Evolutionary conservation across 2,888 invertebrate genomes (phyloP).

Genomic region (Hypomecis punctinalis): DNA sequence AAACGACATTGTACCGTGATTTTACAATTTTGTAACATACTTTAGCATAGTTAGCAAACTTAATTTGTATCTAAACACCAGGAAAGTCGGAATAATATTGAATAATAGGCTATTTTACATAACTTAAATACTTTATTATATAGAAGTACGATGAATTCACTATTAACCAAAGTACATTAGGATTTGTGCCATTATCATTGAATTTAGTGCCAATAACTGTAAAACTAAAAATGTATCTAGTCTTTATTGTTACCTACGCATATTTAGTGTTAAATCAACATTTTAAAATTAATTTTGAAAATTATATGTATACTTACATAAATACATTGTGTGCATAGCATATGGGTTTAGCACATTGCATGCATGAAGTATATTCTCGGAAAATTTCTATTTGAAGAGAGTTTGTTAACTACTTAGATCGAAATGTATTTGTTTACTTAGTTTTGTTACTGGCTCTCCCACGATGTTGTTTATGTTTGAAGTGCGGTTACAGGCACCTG

Average conservation of each 20-base stretch:
- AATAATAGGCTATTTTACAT: slow-evolving; percentile 54
- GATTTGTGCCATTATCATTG: slow-evolving; percentile 79
- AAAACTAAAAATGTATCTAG: slow-evolving; percentile 83
- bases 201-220: slow-evolving; percentile 86
- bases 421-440: slow-evolving; percentile 54
- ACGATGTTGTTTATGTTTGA: slow-evolving; percentile 33
- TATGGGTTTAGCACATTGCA: slow-evolving; percentile 73
- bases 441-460: slow-evolving; percentile 55
- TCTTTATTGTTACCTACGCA: slow-evolving; percentile 83
- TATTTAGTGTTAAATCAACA: slow-evolving; percentile 83
- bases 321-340: slow-evolving; percentile 72
- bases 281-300: slow-evolving; percentile 77
- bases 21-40: slow-evolving; percentile 78
- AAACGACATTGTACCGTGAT: slow-evolving; percentile 70
- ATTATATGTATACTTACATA: slow-evolving; percentile 64
- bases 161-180: slow-evolving; percentile 69
- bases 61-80: slow-evolving; percentile 64
- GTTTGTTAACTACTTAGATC: slow-evolving; percentile 55
- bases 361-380: slow-evolving; percentile 55
- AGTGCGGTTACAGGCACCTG: slow-evolving; percentile 20
- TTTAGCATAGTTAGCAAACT: slow-evolving; percentile 75
- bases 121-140: slow-evolving; percentile 44
- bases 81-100: slow-evolving; percentile 61
- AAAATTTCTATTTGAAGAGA: slow-evolving; percentile 49
- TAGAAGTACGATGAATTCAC: slow-evolving; percentile 57